phyloP scores from a whole-genome alignment of 2,797 vertebrate species.

The Coranthus polyacanthus region DNA sequence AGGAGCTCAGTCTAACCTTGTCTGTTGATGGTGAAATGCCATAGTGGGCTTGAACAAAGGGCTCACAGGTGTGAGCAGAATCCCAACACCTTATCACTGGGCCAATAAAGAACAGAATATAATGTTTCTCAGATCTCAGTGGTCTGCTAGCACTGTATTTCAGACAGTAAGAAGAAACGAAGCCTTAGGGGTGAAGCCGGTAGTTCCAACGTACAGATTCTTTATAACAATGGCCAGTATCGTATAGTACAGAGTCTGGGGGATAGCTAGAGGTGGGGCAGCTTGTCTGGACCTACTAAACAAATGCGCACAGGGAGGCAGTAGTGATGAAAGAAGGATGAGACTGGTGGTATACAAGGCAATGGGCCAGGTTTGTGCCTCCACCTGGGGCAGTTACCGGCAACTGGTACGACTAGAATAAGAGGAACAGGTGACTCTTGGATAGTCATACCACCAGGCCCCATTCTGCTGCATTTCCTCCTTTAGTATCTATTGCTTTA shows the following conservation, averaged over 20 bases:
- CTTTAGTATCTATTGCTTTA: constrained; percentile 35
- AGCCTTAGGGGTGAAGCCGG: constrained; percentile 66
- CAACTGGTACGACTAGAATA: constrained; percentile 53
- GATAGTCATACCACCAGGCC: constrained; percentile 36
- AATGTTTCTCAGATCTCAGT: constrained; percentile 79
- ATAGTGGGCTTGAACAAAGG: constrained; percentile 76
- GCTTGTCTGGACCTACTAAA: constrained; percentile 57
- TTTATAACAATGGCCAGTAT: constrained; percentile 80
- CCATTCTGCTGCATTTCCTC: constrained; percentile 18
- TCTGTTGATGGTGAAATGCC: constrained; percentile 79
- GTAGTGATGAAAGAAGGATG: constrained; percentile 57
- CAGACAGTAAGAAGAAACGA: constrained; percentile 71
- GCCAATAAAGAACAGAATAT: constrained; percentile 79
- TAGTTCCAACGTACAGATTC: constrained; percentile 70
- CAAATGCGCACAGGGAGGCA: constrained; percentile 45
- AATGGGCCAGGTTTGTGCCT: constrained; percentile 60
- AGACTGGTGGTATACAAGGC: constrained; percentile 32
- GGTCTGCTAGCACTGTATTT: constrained; percentile 61
- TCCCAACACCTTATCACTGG: constrained; percentile 77
- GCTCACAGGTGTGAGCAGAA: constrained; percentile 82
- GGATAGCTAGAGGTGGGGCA: constrained; percentile 57
- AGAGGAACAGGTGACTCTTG: constrained; percentile 48
- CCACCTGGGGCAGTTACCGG: constrained; percentile 59
- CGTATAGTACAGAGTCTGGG: constrained; percentile 69
- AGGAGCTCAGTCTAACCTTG: constrained; percentile 70